Evolutionary conservation across 2,888 invertebrate species (phyloP), one percentile per base, ranked within the genome.

Genomic region (Polydrusus pterygomalis): DNA sequence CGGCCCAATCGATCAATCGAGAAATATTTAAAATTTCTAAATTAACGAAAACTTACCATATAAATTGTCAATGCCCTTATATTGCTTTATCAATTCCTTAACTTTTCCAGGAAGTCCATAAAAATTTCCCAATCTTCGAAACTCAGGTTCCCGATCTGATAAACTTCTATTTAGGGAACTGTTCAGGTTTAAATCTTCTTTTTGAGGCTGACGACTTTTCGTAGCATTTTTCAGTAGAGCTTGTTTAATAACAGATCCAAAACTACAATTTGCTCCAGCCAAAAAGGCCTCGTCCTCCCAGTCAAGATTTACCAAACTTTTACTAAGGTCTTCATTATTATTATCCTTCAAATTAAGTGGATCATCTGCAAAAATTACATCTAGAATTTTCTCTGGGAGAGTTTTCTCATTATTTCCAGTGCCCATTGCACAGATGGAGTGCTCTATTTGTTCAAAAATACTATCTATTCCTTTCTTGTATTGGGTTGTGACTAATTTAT

Each of bases 31-130:
- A 47, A 3, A 47, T 47, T 15, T 47, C 3, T 47, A 47, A 13
- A 43, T 43, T 13, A 2, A 43, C 10, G n/a, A 1, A 17, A 38
- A 56, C 72, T 88, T 86, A 96, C 96, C 94, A 90, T 97, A 97
- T 80, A 97, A 90, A 79, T 91, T 91, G 20, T 91, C 90, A 77
- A 97, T 97, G 79, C 94, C 94, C 85, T 95, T 93, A 81, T 93
- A 92, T 77, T 91, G 89, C 81, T 92, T 91, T 78, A 97, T 92
- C 79, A 97, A 87, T 11, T 90, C 88, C 85, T 92, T 91, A 0
- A 95, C 93, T 81, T 88, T 89, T 0, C 89, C 85, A 0, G 97
- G 95, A 49, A 97, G 88, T 0, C 95, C 97, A 89, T 94, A 97
- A 87, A 96, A 97, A 11, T 89, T 86, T 0, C 91, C 91, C 47